Percentiles rank a stretch among this genome's conserved stretches.
Conservation (phyloP, 2,797 vertebrate species). For the Eulemur coronatus region DNA sequence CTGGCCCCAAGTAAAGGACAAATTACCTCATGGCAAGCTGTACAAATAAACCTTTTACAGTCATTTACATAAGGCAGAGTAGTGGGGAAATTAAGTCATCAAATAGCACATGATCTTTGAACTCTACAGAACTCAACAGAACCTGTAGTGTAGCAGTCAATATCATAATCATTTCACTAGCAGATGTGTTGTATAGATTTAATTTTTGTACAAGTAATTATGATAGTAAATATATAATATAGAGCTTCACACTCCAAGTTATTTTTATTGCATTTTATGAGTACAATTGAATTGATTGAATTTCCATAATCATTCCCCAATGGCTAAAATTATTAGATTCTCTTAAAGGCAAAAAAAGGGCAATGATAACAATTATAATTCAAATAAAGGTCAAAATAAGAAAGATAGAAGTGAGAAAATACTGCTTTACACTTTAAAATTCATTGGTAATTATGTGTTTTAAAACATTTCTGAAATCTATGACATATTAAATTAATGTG, state of each 20-base stretch:
- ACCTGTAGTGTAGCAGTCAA: not conserved
- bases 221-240: not conserved
- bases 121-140: constrained; percentile 7
- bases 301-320: not conserved
- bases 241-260: not conserved
- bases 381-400: not conserved
- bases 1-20: constrained; percentile 58
- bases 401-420: not conserved
- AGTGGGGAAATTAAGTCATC: constrained; percentile 72
- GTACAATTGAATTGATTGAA: not conserved
- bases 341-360: not conserved
- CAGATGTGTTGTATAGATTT: not conserved
- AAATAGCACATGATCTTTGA: constrained; percentile 47
- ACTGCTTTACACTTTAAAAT: not conserved
- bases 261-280: constrained; percentile 32
- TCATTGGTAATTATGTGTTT: not conserved
- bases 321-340: not conserved
- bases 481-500: not conserved
- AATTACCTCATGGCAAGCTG: constrained; percentile 76
- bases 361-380: not conserved
- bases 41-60: constrained; percentile 71
- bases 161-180: not conserved
- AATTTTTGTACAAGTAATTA: not conserved
- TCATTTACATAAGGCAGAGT: constrained; percentile 64
- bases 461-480: not conserved